Evolutionary conservation across 2,888 invertebrate genomes (phyloP), one percentile per base, ranked within the genome.

Genomic region (Bugulina stolonifera): DNA sequence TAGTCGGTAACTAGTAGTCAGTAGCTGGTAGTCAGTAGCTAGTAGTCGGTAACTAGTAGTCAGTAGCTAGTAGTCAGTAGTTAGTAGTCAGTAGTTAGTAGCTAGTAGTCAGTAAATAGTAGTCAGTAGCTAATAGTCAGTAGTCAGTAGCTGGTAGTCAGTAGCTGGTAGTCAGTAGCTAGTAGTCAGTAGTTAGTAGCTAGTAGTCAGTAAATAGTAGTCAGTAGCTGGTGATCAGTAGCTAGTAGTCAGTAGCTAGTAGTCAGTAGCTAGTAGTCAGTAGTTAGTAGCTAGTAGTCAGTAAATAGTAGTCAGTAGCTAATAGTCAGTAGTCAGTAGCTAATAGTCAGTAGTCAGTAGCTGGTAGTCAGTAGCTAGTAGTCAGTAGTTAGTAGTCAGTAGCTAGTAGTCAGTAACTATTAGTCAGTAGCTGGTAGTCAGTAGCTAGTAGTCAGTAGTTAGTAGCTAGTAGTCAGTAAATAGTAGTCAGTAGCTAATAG

Each of bases 1-100:
- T 69, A 74, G 27, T 57, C 23, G 14, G n/a, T n/a, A 43, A 18
- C 18, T 43, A 43, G 43, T 43, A 43, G 43, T 43, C 10, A 43
- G 43, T 43, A n/a, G n/a, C n/a, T 43, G 18, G 18, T 43, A 43
- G 43, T 43, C 10, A 43, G 43, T 43, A 18, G n/a, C n/a, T n/a
- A n/a, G n/a, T n/a, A 43, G 43, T 43, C 18, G 18, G 43, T 43
- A 43, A 18, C 18, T 43, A 18, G 5, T 18, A 43, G 43, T 43
- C 18, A n/a, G n/a, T n/a, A n/a, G n/a, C n/a, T n/a, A 43, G 43
- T 43, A 43, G 5, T 43, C 10, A 43, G 43, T 43, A 43, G 43
- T 43, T 43, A 43, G 43, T 43, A 43, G 43, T 43, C 10, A 43
- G 43, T 43, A 43, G 43, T 43, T 43, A 43, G 43, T 43, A 43